Evolutionary conservation across 2,797 vertebrate genomes (phyloP), one percentile per base, ranked within the genome.

Genomic region (Corythornis leucogaster): DNA sequence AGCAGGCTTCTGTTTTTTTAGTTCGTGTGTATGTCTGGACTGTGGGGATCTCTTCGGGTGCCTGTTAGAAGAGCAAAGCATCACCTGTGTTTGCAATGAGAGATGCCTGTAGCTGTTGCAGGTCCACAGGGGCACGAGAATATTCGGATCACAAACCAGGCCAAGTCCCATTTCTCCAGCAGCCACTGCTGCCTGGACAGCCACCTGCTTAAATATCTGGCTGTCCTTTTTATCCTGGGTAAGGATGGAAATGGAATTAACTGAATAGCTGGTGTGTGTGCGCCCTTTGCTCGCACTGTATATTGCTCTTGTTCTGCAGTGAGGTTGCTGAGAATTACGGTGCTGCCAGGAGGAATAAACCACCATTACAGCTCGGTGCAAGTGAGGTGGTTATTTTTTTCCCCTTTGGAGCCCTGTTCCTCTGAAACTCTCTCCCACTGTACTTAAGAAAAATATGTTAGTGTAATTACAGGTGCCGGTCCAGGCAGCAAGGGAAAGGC

Each of bases 311-410:
- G 33, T 15, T 82, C 45, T 35, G 6, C 2, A 3, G 20, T 17
- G n/a, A 5, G n/a, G 7, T 54, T 70, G 48, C 54, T 10, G 43
- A 30, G 78, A 57, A 7, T 26, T 20, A 6, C 1, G 1, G 77
- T 57, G 54, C 85, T 40, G 0, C 85, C 5, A 8, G 83, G 62
- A 88, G 80, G 67, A 79, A 84, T 57, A 59, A 86, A 77, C 91
- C 59, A 11, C 87, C n/a, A 1, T 12, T 20, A 4, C 1, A 16
- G 6, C 78, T 64, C 4, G 0, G 45, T 5, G 0, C 55, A 4
- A 63, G 82, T 4, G 61, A 54, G 55, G 87, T 10, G 58, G 80
- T 33, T 89, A 55, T 85, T 89, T 77, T 28, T 54, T 59, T 68
- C 69, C 92, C 93, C 2, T 0, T 2, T 9, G 30, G 68, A 93